phyloP scores from a whole-genome alignment of 2,113 vertebrate species.

The Alligator mississippiensis region DNA sequence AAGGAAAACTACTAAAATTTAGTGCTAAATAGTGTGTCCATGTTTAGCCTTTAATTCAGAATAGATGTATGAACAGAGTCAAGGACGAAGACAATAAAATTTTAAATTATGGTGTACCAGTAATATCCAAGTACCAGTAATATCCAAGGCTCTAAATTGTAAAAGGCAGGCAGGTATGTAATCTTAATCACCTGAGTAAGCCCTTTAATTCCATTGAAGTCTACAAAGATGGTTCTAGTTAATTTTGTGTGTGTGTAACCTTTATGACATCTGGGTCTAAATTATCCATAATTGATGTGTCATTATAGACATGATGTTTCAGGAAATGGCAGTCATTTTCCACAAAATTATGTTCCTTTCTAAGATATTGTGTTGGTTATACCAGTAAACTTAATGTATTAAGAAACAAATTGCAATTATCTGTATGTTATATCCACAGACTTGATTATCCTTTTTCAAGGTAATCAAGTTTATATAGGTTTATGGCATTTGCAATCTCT shows the following conservation, averaged over 20 bases:
- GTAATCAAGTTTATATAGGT: no score
- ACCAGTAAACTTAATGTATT: constrained; percentile 48
- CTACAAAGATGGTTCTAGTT: not conserved
- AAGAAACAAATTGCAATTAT: constrained; percentile 45
- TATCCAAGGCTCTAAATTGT: not conserved
- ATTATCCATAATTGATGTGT: not conserved
- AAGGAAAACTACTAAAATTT: not conserved
- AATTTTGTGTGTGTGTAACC: not conserved
- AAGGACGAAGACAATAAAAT: not conserved
- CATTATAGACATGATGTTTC: not conserved
- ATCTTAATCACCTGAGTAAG: constrained; percentile 27
- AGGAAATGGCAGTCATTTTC: constrained; percentile 24
- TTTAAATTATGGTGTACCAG: no score
- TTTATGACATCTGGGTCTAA: not conserved
- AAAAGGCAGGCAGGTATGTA: not conserved
- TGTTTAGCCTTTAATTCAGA: constrained; percentile 3
- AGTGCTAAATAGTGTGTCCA: not conserved
- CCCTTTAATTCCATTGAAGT: constrained; percentile 35
- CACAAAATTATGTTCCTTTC: constrained; percentile 25
- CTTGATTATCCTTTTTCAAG: constrained; percentile 29
- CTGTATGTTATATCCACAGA: constrained; percentile 47
- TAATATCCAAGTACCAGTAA: not conserved
- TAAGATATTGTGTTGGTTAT: not conserved
- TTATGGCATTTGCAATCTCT: no score
- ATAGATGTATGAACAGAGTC: not conserved